Base-by-base conservation (phyloP, 2,888 invertebrate genomes). In the Cantharis rufa region DNA sequence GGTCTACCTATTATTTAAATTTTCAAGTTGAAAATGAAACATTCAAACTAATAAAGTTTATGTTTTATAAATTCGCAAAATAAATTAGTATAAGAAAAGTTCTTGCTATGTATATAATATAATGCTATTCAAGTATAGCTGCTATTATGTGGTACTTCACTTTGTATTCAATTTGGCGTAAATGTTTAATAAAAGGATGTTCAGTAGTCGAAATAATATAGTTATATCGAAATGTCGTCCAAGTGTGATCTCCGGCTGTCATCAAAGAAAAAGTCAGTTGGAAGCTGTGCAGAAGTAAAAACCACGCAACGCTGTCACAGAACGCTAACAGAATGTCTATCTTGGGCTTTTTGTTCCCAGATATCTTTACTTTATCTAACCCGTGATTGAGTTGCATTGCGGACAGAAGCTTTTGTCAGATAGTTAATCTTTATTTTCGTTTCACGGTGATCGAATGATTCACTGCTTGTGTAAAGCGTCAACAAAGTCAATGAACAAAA, bases 391-490 rank as follows among this genome's bases (percentile, higher is more conserved):
- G 84, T 82, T 82, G 81, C 83, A 81, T 80, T 77, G 80, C 76
- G 80, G 82, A 82, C 82, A 82, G 80, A 78, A 78, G 81, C 81
- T 84, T 83, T 83, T 82, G 82, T 83, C 82, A 81, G 82, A 82
- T 81, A 83, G 82, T 84, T 83, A 83, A 84, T 84, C 83, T 83
- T 82, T 82, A 82, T 82, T 82, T 82, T 79, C 79, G 78, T 78
- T 78, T 80, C 78, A 81, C 80, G 81, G 80, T 79, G 81, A 82
- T 77, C 77, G 77, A 77, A 74, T 74, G 71, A 68, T 48, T 68
- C 70, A 71, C 74, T 68, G 70, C 70, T 32, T 62, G 71, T 76
- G 48, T 21, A 18, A 62, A 24, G 48, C 75, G 66, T 63, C 75
- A 68, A 70, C 32, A 66, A 66, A 66, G 10, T 63, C 18, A 63